phyloP scores from a whole-genome alignment of 2,113 vertebrate genomes.

The Chauna torquata region DNA sequence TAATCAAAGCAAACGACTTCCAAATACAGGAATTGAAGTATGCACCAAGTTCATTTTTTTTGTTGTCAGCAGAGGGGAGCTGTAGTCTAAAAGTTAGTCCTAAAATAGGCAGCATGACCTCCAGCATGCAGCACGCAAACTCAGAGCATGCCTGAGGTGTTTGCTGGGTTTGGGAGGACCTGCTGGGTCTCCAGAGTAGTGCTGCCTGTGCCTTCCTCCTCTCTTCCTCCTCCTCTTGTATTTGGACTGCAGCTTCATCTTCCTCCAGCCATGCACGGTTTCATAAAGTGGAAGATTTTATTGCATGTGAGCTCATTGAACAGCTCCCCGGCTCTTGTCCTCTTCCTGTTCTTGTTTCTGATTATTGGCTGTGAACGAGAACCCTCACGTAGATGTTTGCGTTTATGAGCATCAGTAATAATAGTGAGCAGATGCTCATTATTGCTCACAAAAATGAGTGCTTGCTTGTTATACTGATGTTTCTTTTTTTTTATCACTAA shows the following conservation, averaged over 20 bases:
- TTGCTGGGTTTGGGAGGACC: background rate
- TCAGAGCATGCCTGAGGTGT: fast-evolving
- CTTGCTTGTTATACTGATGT: background rate
- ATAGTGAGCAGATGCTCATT: background rate
- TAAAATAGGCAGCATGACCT: background rate
- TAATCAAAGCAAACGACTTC: slow-evolving; percentile 23
- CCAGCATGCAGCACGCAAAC: fast-evolving
- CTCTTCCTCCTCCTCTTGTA: background rate
- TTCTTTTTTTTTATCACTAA: background rate
- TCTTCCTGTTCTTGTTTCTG: background rate
- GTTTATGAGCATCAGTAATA: background rate
- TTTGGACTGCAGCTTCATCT: background rate
- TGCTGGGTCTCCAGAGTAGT: fast-evolving
- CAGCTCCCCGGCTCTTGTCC: background rate
- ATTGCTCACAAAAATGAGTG: background rate
- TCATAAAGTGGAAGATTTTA: background rate
- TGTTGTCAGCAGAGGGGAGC: background rate
- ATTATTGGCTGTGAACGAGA: background rate
- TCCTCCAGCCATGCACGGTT: background rate
- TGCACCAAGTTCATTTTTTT: background rate
- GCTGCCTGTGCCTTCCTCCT: background rate
- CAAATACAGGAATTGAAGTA: background rate
- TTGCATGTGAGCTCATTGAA: fast-evolving
- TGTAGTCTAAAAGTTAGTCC: background rate
- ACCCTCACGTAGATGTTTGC: fast-evolving